Evolutionary conservation across 2,888 invertebrate genomes (phyloP).

Genomic region (Stenchaetothrips biformis): DNA sequence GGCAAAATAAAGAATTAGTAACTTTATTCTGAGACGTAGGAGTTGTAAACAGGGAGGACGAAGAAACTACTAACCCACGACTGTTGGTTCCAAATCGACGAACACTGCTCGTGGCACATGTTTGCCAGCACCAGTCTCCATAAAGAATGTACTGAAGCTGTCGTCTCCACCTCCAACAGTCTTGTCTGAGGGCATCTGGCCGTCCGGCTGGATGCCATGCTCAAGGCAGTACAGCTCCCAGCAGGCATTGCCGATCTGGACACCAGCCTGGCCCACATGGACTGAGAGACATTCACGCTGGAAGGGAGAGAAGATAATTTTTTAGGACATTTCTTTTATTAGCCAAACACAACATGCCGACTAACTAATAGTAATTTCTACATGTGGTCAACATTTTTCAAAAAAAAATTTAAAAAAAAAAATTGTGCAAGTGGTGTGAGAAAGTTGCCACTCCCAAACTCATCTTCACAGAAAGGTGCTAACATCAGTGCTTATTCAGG

Average conservation of each 20-base stretch:
- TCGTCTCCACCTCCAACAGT: constrained; percentile 52
- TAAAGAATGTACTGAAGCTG: constrained; percentile 52
- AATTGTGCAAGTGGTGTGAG: too few relatives aligned
- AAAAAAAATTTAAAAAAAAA: too few relatives aligned
- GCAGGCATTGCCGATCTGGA: constrained; percentile 45
- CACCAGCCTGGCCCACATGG: constrained; percentile 48
- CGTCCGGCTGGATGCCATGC: constrained; percentile 49
- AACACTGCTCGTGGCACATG: constrained; percentile 58
- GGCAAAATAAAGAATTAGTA: too few relatives aligned
- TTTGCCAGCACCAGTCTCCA: constrained; percentile 57
- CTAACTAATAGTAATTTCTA: too few relatives aligned
- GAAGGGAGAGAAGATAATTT: not conserved
- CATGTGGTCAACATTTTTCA: too few relatives aligned
- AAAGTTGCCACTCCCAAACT: too few relatives aligned
- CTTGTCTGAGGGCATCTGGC: constrained; percentile 53
- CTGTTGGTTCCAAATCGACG: constrained; percentile 60
- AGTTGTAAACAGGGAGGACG: too few relatives aligned
- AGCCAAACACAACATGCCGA: too few relatives aligned
- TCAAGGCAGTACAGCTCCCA: constrained; percentile 45
- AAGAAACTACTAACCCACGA: constrained; percentile 43
- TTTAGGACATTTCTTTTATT: too few relatives aligned
- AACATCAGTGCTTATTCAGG: too few relatives aligned
- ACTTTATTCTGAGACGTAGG: too few relatives aligned
- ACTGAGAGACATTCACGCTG: constrained; percentile 47
- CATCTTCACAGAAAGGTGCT: too few relatives aligned